Evolutionary conservation across 2,797 vertebrate species (phyloP).

Genomic region (Furcifer pardalis): DNA sequence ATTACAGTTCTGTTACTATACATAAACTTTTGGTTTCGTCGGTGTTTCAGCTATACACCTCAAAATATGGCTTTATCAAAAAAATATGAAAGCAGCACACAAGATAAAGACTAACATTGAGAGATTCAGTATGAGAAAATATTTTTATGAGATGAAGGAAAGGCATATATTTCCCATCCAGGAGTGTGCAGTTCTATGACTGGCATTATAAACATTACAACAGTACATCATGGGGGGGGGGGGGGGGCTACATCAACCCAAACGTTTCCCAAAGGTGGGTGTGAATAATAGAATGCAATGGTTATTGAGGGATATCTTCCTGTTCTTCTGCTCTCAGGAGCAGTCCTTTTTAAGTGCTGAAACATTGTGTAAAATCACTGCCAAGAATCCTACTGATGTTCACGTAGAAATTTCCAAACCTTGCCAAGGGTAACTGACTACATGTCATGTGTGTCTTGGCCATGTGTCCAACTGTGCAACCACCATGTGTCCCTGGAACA

Average conservation of each 20-base stretch:
- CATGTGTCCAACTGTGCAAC: no score
- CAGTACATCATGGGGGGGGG: background rate
- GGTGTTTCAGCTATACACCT: slow-evolving; percentile 14
- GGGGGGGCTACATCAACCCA: background rate
- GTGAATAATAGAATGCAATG: background rate
- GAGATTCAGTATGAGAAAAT: background rate
- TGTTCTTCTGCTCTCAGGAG: slow-evolving; percentile 4
- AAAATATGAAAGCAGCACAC: background rate
- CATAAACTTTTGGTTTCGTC: slow-evolving; percentile 29
- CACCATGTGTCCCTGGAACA: no score
- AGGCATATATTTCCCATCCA: background rate
- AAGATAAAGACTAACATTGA: background rate
- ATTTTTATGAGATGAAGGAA: background rate
- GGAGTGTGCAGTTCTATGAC: background rate
- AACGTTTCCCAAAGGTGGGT: background rate
- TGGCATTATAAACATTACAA: background rate
- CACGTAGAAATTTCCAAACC: background rate
- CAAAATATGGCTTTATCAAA: slow-evolving; percentile 28
- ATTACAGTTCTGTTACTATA: slow-evolving; percentile 10
- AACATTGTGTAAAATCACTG: background rate
- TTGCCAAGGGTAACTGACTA: no score
- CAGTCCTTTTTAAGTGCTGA: slow-evolving; percentile 17
- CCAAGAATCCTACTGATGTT: background rate
- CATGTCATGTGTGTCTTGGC: no score
- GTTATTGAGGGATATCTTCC: background rate